phyloP scores from a whole-genome alignment of 2,888 invertebrate genomes.

The Sabatieria punctata region DNA sequence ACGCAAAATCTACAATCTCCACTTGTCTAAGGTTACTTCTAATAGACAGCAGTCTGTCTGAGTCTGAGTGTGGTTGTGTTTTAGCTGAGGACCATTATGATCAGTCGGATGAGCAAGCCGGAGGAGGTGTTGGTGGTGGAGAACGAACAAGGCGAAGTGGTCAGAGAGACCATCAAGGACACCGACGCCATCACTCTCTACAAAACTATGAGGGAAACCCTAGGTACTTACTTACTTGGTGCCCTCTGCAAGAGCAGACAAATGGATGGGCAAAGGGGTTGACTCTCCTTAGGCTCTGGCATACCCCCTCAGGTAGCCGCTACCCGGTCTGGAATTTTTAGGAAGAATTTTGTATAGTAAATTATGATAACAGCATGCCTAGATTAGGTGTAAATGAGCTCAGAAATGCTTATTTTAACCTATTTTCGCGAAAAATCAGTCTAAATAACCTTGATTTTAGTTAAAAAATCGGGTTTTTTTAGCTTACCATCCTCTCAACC shows the following conservation, averaged over 20 bases:
- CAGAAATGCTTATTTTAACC: too few species aligned
- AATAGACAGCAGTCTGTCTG: not conserved
- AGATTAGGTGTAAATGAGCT: too few species aligned
- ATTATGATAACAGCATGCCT: too few species aligned
- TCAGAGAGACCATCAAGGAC: constrained; percentile 98
- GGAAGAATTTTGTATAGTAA: too few species aligned
- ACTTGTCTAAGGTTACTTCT: constrained; percentile 11
- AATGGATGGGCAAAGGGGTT: too few species aligned
- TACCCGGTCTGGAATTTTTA: too few species aligned
- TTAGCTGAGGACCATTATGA: constrained; percentile 81
- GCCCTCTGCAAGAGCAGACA: not conserved
- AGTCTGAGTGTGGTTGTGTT: constrained; percentile 9
- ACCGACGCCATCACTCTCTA: constrained; percentile 98
- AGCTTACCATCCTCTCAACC: too few species aligned
- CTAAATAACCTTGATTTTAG: too few species aligned
- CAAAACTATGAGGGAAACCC: constrained; percentile 94
- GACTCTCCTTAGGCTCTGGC: too few species aligned
- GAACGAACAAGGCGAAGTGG: constrained; percentile 89
- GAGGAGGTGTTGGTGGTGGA: constrained; percentile 98
- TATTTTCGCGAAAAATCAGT: too few species aligned
- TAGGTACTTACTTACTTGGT: constrained; percentile 31
- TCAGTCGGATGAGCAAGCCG: constrained; percentile 97
- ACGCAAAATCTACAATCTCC: constrained; percentile 14
- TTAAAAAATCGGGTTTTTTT: too few species aligned
- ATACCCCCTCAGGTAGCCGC: too few species aligned